Evolutionary conservation across 2,888 invertebrate species (phyloP), one percentile per base, ranked within the genome.

Genomic region (Polymixis lichenea): DNA sequence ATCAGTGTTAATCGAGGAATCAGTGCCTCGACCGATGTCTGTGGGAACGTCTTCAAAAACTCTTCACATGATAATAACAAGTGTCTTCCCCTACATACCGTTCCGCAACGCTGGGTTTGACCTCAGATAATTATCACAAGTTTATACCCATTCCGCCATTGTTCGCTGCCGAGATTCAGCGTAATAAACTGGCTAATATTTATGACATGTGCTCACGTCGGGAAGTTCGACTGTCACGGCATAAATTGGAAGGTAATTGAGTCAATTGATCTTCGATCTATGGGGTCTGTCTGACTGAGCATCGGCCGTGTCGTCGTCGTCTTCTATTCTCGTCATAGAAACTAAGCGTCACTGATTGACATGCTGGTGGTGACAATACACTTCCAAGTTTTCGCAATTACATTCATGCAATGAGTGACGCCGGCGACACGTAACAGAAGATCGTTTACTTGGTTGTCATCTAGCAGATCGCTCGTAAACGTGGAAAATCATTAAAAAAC

Each of bases 41-140:
- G 96, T 96, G 96, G 96, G 96, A 96, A 96, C 95, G 94, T 95
- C 95, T 95, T 95, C 92, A 93, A 95, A 95, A 95, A 91, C 87
- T 96, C 96, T 96, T 96, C 96, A 95, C 96, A 96, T 96, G 95
- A 94, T 94, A 93, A 92, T 93, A 95, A 94, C 93, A 92, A 92
- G 92, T 90, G 91, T 90, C 92, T 93, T 93, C 95, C 95, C 95
- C 94, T 91, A 93, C 95, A 95, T 94, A 93, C 90, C 94, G 95
- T 96, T 96, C 95, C 94, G 94, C 94, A 88, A 91, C 88, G 95
- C 87, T 92, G 95, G 91, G 83, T 90, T 75, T 92, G 95, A 95
- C 95, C 96, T 95, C 94, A 91, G 94, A 95, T 95, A 95, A 95
- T 96, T 94, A 96, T 95, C 95, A 91, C 92, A 92, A 93, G 91